Conservation (phyloP, 2,113 vertebrate genomes). For the Nothoprocta pentlandii region DNA sequence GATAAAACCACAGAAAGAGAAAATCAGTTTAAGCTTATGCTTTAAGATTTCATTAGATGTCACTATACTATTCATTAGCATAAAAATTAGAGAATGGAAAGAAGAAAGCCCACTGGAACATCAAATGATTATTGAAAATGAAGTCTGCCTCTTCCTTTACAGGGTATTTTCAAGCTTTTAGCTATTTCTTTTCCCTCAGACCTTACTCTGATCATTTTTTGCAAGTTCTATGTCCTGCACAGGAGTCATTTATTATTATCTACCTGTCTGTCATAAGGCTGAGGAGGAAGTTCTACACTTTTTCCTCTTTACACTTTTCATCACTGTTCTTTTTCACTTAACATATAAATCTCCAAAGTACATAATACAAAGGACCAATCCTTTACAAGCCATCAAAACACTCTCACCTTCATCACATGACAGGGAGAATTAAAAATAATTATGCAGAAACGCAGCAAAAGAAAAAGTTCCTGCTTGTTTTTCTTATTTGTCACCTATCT, state of each 20-base stretch:
- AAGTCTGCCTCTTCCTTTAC: background rate
- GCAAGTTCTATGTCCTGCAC: background rate
- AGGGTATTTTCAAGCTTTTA: background rate
- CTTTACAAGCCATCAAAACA: background rate
- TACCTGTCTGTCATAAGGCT: background rate
- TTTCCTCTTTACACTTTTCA: background rate
- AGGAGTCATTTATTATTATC: background rate
- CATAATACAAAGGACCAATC: background rate
- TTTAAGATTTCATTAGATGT: constrained; percentile 10
- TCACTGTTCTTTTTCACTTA: background rate
- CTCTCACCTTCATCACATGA: background rate
- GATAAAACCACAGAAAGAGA: background rate
- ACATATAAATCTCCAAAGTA: background rate
- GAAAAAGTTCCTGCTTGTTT: background rate
- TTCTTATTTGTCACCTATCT: background rate
- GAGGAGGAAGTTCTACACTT: background rate
- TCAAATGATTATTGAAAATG: background rate
- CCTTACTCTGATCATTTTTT: background rate
- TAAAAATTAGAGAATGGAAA: background rate
- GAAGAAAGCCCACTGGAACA: background rate
- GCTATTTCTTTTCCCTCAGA: background rate
- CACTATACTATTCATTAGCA: background rate
- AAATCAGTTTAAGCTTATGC: background rate
- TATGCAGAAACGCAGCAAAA: background rate
- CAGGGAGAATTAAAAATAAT: background rate